A percentile compares a stretch with the other conserved stretches of the same genome.
These are phyloP conservation scores for Hemitrygon akajei DNA, from an alignment of 2,797 vertebrate species.

Conservation along the genomic window DNA sequence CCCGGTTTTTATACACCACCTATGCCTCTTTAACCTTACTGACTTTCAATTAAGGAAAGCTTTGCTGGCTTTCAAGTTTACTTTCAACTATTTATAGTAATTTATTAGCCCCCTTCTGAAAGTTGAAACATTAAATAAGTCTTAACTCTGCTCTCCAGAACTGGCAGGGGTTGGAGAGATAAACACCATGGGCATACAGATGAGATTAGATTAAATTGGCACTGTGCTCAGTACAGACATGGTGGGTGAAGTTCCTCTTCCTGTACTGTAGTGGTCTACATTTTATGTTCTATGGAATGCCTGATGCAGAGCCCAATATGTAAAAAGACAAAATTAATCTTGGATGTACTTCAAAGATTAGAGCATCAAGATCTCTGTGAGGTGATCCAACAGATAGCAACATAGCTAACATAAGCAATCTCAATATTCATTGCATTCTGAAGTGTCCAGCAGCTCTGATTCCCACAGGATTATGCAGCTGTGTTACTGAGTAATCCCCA, in stretches of 20 bases:
- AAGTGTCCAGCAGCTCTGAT: background rate
- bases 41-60: background rate
- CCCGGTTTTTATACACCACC: background rate
- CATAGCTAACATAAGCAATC: background rate
- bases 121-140: background rate
- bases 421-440: background rate
- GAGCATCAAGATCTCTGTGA: background rate
- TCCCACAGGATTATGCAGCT: slow-evolving; percentile 11
- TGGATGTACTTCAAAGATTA: background rate
- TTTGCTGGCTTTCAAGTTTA: background rate
- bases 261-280: too few relatives aligned
- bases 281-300: background rate
- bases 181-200: too few relatives aligned
- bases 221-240: too few relatives aligned
- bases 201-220: too few relatives aligned
- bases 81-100: background rate
- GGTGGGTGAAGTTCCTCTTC: too few relatives aligned
- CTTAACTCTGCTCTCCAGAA: background rate
- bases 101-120: background rate
- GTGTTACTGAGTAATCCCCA: slow-evolving; percentile 19
- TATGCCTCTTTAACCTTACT: background rate
- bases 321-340: background rate
- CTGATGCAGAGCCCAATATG: background rate
- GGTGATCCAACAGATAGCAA: background rate
- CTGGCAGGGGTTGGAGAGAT: too few relatives aligned